Evolutionary conservation across 2,888 invertebrate species (phyloP).

Genomic region (Plusia festucae): DNA sequence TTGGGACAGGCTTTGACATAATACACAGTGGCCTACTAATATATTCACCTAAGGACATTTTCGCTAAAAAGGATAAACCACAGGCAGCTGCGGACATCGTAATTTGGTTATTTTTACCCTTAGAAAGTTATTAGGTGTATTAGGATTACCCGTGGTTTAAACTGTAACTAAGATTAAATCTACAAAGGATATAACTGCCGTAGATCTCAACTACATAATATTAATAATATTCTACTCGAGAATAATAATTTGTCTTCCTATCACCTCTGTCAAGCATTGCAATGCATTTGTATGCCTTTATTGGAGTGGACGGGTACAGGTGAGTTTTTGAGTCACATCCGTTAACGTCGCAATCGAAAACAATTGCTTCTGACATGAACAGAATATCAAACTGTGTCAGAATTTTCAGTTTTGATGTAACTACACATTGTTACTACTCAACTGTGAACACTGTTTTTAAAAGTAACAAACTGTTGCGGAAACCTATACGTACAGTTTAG

Average conservation of each 20-base stretch:
- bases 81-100: conserved; percentile 47
- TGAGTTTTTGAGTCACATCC: conserved; percentile 8
- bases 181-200: no score
- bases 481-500: no score
- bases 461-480: no score
- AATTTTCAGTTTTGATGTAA: not conserved
- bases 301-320: conserved; percentile 1
- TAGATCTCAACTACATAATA: no score
- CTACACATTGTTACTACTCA: not conserved
- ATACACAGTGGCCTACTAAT: conserved; percentile 42
- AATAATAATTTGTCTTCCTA: no score
- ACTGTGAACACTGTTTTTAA: no score
- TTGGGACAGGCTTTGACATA: conserved; percentile 47
- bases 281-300: conserved; percentile 6
- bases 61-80: conserved; percentile 50
- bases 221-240: no score
- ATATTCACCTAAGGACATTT: conserved; percentile 51
- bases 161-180: not conserved
- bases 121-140: not conserved
- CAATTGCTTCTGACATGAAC: not conserved
- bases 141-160: not conserved
- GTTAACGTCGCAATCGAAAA: not conserved
- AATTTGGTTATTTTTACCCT: conserved; percentile 45
- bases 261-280: no score
- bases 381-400: not conserved